These are phyloP conservation scores for Barnardius zonarius DNA, from an alignment of 2,113 vertebrate species.

Conservation along the genomic window DNA sequence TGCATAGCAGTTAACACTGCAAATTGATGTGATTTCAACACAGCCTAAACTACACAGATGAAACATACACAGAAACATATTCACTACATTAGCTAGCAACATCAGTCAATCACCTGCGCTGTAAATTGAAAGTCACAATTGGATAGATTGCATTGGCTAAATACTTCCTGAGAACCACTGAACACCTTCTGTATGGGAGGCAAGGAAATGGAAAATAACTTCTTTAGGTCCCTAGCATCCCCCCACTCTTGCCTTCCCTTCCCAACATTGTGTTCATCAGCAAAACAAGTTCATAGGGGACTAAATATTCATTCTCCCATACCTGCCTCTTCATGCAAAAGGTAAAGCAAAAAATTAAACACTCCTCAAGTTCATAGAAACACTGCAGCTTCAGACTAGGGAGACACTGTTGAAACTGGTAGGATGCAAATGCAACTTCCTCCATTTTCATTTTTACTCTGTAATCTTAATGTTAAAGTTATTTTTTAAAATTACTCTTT, in stretches of 20 bases:
- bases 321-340: background rate
- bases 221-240: background rate
- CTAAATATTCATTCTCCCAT: background rate
- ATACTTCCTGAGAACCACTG: background rate
- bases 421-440: background rate
- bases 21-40: background rate
- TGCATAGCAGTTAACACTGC: background rate
- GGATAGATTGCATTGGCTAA: background rate
- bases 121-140: conserved; percentile 11
- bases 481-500: background rate
- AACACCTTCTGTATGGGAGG: background rate
- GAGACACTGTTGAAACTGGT: background rate
- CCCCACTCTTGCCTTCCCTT: background rate
- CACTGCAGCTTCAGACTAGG: background rate
- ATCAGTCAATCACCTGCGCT: background rate
- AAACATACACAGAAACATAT: background rate
- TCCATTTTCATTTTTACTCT: background rate
- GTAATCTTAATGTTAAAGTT: background rate
- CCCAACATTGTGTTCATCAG: background rate
- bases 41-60: background rate
- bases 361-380: background rate
- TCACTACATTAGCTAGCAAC: background rate
- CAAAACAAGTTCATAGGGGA: background rate
- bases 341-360: background rate
- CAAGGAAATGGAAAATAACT: background rate